A percentile compares a stretch with the other conserved stretches of the same genome.
Evolutionary conservation across 2,113 vertebrate species (phyloP).

Genomic region (Enhydra lutris): DNA sequence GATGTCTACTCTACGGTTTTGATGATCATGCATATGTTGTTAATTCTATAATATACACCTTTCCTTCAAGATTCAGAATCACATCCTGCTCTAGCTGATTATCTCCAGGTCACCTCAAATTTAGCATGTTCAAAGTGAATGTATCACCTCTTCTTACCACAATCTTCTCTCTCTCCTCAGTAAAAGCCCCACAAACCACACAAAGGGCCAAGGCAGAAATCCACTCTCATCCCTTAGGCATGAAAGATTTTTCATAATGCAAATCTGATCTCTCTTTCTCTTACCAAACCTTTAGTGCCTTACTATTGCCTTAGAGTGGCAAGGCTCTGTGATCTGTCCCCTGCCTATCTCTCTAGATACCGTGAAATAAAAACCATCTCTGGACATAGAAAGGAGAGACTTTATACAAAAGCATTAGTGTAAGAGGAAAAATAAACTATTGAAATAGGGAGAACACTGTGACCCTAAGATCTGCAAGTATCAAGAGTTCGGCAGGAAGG

Average conservation of each 20-base stretch:
- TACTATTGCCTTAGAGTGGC: background rate
- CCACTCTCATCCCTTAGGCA: background rate
- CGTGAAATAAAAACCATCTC: background rate
- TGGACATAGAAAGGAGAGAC: background rate
- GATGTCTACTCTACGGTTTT: background rate
- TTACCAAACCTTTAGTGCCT: background rate
- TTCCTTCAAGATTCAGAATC: background rate
- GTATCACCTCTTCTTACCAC: background rate
- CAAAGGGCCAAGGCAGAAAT: background rate
- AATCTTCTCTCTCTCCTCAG: background rate
- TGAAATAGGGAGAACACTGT: background rate
- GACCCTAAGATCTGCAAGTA: background rate
- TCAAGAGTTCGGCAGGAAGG: background rate
- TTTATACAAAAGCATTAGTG: constrained; percentile 13
- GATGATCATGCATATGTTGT: background rate
- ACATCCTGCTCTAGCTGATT: background rate
- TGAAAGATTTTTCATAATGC: constrained; percentile 1
- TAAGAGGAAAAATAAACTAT: background rate
- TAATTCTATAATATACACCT: background rate
- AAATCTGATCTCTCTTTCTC: background rate
- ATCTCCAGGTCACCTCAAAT: background rate
- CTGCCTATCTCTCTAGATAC: background rate
- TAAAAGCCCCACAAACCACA: background rate
- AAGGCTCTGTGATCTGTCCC: background rate
- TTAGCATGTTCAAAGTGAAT: background rate